These are phyloP conservation scores for Lordiphosa stackelbergi DNA, from an alignment of 1,140 invertebrate genomes.

Conservation along the genomic window DNA sequence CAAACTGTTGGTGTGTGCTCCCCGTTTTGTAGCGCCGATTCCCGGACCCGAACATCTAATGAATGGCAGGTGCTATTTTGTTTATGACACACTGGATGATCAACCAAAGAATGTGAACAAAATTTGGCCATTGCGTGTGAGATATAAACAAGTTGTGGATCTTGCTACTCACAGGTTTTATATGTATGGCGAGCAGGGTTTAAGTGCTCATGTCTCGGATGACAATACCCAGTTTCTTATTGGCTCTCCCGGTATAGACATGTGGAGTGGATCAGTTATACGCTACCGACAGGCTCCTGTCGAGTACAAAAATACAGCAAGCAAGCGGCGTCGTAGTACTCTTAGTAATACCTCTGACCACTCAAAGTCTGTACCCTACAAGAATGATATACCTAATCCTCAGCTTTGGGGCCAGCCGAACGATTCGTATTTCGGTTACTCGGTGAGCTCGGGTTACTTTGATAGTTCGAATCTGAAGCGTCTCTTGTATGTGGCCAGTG, in stretches of 20 bases:
- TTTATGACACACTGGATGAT: slow-evolving; percentile 51
- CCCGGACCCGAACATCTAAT: slow-evolving; percentile 48
- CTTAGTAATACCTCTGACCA: slow-evolving; percentile 47
- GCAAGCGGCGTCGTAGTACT: slow-evolving; percentile 30
- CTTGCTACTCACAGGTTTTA: no score
- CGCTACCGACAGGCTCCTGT: slow-evolving; percentile 43
- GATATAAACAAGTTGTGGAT: slow-evolving; percentile 52
- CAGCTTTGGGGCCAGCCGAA: slow-evolving; percentile 39
- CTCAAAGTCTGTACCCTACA: slow-evolving; percentile 24
- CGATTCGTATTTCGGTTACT: slow-evolving; percentile 75
- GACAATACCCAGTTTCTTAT: slow-evolving; percentile 78
- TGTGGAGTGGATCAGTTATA: slow-evolving; percentile 78
- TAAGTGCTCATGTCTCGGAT: slow-evolving; percentile 79
- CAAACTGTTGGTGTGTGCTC: slow-evolving; percentile 70
- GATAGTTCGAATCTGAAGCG: slow-evolving; percentile 46
- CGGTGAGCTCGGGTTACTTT: slow-evolving; percentile 67
- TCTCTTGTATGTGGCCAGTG: slow-evolving; percentile 68
- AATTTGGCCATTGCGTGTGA: slow-evolving; percentile 63
- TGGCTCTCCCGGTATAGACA: slow-evolving; percentile 80
- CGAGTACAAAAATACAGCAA: slow-evolving; percentile 50
- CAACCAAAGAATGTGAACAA: slow-evolving; percentile 46
- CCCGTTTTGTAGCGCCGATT: slow-evolving; percentile 54
- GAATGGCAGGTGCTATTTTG: slow-evolving; percentile 78
- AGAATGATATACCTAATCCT: slow-evolving; percentile 51
- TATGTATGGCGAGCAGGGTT: slow-evolving; percentile 79